Conservation (phyloP, 2,113 vertebrate species). For the Nothoprocta perdicaria region DNA sequence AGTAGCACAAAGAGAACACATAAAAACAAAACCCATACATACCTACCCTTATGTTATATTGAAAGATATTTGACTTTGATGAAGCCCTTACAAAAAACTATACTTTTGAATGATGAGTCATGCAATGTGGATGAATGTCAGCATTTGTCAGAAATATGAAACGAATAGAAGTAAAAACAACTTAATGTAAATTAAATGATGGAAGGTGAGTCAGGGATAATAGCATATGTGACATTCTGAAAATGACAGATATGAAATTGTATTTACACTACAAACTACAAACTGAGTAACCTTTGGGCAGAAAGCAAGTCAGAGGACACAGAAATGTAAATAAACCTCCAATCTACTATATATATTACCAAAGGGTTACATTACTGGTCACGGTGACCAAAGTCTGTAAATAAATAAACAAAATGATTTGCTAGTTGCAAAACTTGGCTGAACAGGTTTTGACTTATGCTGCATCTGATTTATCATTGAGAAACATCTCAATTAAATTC, state of each 20-base stretch:
- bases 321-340: not conserved
- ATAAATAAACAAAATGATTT: accelerated
- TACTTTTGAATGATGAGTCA: constrained; percentile 37
- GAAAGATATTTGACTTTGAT: constrained; percentile 40
- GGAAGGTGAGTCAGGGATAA: not conserved
- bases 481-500: not conserved
- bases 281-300: not conserved
- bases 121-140: not conserved
- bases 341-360: not conserved
- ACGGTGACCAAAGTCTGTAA: not conserved
- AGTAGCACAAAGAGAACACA: not conserved
- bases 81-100: constrained; percentile 5
- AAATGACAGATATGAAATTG: not conserved
- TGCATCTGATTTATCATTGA: not conserved
- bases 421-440: not conserved
- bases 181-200: constrained; percentile 14
- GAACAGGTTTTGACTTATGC: not conserved
- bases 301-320: not conserved
- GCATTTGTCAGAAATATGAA: constrained; percentile 41
- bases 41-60: not conserved
- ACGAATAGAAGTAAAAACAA: constrained; percentile 22
- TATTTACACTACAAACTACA: not conserved
- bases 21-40: constrained; percentile 17
- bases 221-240: not conserved
- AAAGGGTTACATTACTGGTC: not conserved